These are phyloP conservation scores for Drosophila tristis DNA, from an alignment of 1,140 invertebrate genomes.

Conservation along the genomic window DNA sequence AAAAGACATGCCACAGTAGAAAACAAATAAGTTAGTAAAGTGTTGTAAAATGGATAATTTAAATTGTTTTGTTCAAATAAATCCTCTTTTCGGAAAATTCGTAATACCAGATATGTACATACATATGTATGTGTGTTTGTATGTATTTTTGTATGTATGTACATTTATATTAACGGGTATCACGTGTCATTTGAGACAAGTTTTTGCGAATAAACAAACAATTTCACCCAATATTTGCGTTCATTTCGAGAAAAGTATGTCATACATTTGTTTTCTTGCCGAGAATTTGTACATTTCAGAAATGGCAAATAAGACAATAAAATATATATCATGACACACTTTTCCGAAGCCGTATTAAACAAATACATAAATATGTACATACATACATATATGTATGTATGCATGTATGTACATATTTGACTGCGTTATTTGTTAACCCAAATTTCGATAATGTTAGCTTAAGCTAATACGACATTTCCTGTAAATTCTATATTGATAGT, in stretches of 20 bases:
- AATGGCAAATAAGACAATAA: slow-evolving; percentile 56
- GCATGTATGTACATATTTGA: slow-evolving; percentile 19
- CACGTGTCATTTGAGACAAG: not conserved
- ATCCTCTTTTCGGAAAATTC: too few relatives aligned
- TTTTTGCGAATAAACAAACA: slow-evolving; percentile 28
- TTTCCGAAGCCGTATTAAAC: slow-evolving; percentile 47
- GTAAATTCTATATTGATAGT: too few relatives aligned
- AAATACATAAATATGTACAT: slow-evolving; percentile 14
- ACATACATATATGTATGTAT: too few relatives aligned
- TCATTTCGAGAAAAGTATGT: slow-evolving; percentile 55
- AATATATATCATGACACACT: slow-evolving; percentile 61
- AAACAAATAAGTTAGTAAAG: too few relatives aligned
- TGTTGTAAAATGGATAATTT: too few relatives aligned
- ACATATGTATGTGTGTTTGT: not conserved
- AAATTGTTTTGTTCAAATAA: too few relatives aligned
- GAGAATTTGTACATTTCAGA: slow-evolving; percentile 36
- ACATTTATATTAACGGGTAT: not conserved
- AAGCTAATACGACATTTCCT: slow-evolving; percentile 2
- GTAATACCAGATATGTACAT: too few relatives aligned
- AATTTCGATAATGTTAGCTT: slow-evolving; percentile 28
- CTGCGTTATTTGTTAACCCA: slow-evolving; percentile 35
- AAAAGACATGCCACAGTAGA: too few relatives aligned
- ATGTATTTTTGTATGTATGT: slow-evolving; percentile 1
- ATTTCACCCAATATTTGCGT: slow-evolving; percentile 58
- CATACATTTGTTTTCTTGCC: slow-evolving; percentile 49